Percentiles rank a stretch among this genome's conserved stretches.
Evolutionary conservation across 2,797 vertebrate genomes (phyloP).

Genomic region (Australoheros facetus): DNA sequence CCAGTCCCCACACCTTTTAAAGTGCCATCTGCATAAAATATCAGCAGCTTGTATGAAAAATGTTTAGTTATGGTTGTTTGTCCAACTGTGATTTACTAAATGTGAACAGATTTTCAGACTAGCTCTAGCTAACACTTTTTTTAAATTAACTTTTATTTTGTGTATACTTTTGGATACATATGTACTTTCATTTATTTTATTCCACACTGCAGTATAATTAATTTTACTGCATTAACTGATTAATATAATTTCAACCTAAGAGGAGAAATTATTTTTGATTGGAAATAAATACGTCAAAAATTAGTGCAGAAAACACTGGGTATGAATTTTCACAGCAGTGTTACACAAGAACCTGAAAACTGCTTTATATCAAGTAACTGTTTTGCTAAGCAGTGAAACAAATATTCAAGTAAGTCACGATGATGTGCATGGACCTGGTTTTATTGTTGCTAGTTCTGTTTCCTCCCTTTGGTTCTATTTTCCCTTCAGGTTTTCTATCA

Average conservation of each 20-base stretch:
- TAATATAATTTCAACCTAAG: too few species aligned
- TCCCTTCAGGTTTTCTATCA: neutral
- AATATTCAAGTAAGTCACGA: neutral
- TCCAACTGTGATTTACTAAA: neutral
- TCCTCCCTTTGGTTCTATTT: neutral
- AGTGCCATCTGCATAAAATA: neutral
- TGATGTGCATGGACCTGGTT: neutral
- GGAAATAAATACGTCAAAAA: too few species aligned
- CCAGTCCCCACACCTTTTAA: neutral
- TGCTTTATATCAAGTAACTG: neutral
- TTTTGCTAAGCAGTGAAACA: neutral
- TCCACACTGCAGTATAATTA: neutral
- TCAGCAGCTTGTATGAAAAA: neutral
- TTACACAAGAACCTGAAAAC: neutral
- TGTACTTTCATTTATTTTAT: too few species aligned
- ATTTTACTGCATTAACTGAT: neutral
- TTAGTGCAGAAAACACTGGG: too few species aligned
- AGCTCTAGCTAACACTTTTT: too few species aligned
- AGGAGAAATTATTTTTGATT: too few species aligned
- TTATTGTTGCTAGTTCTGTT: neutral
- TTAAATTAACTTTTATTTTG: too few species aligned
- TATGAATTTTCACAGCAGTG: too few species aligned
- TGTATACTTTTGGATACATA: too few species aligned
- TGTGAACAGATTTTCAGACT: too few species aligned
- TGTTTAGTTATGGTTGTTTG: neutral